Percentiles rank a stretch among this genome's conserved stretches.
phyloP scores from a whole-genome alignment of 1,140 invertebrate species.

The Phenacoccus solenopsis region DNA sequence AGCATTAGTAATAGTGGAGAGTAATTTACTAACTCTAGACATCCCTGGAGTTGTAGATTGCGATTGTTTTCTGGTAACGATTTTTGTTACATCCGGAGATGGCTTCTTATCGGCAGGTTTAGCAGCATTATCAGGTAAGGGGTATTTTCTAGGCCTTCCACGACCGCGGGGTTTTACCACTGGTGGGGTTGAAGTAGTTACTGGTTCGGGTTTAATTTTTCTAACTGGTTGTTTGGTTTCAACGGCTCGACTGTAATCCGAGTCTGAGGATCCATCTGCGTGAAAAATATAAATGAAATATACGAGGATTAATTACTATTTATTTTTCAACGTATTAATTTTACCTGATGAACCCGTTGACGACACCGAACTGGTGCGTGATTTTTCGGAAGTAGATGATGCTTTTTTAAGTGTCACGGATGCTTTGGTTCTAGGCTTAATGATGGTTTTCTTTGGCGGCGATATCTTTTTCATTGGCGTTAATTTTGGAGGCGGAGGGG shows the following conservation, averaged over 20 bases:
- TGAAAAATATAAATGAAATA: neutral
- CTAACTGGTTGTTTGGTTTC: slow-evolving; percentile 20
- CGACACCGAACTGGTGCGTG: slow-evolving; percentile 34
- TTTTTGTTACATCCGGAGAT: slow-evolving; percentile 13
- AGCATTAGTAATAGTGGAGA: slow-evolving; percentile 27
- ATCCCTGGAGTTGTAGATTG: slow-evolving; percentile 34
- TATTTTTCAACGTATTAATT: too few species aligned
- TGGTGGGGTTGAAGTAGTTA: slow-evolving; percentile 19
- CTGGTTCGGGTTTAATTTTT: slow-evolving; percentile 19
- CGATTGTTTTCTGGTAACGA: slow-evolving; percentile 37
- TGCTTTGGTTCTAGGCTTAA: slow-evolving; percentile 29
- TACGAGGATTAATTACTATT: neutral
- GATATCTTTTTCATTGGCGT: slow-evolving; percentile 35
- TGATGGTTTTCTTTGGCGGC: slow-evolving; percentile 30
- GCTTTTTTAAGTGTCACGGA: slow-evolving; percentile 28
- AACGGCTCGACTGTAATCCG: slow-evolving; percentile 28
- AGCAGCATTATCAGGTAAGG: slow-evolving; percentile 24
- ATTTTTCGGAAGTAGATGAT: slow-evolving; percentile 32
- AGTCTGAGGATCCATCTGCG: slow-evolving; percentile 29
- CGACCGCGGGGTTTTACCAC: slow-evolving; percentile 20
- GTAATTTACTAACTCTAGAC: slow-evolving; percentile 35
- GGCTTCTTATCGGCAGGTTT: slow-evolving; percentile 26
- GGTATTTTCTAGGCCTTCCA: slow-evolving; percentile 24
- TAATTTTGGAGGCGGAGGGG: slow-evolving; percentile 32
- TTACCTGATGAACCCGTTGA: slow-evolving; percentile 33